phyloP scores from a whole-genome alignment of 2,888 invertebrate species.

The Drosophila infuscata region DNA sequence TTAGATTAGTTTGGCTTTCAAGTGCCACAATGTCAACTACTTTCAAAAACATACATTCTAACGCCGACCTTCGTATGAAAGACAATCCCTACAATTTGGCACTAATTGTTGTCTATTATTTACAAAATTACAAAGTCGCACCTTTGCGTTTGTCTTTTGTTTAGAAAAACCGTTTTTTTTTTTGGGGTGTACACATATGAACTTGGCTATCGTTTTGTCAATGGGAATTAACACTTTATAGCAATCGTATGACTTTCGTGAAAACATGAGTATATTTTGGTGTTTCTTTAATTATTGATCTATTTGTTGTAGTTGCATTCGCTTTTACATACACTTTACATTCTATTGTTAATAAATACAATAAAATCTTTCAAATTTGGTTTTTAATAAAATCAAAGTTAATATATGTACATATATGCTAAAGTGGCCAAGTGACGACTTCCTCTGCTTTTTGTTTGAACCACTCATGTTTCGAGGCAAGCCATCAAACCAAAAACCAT shows the following conservation, averaged over 20 bases:
- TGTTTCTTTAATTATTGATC: background rate
- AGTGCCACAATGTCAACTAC: constrained; percentile 77
- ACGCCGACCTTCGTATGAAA: constrained; percentile 36
- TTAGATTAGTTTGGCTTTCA: constrained; percentile 19
- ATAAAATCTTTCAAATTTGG: background rate
- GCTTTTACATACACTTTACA: background rate
- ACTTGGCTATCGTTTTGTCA: constrained; percentile 11
- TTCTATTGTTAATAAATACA: background rate
- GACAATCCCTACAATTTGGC: constrained; percentile 13
- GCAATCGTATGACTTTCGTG: background rate
- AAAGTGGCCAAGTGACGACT: background rate
- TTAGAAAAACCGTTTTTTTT: constrained; percentile 21
- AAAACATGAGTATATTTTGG: background rate
- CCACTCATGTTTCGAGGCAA: constrained; percentile 4
- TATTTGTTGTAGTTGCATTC: too few relatives aligned
- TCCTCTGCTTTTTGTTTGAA: background rate
- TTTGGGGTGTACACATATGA: background rate
- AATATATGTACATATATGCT: background rate
- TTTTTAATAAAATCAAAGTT: background rate
- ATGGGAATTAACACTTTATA: constrained; percentile 2
- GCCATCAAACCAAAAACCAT: background rate
- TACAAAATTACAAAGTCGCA: constrained; percentile 24
- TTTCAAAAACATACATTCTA: constrained; percentile 66
- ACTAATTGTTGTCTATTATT: constrained; percentile 28
- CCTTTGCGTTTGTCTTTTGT: constrained; percentile 25